phyloP scores from a whole-genome alignment of 2,888 invertebrate genomes.

The Agonopterix arenella region DNA sequence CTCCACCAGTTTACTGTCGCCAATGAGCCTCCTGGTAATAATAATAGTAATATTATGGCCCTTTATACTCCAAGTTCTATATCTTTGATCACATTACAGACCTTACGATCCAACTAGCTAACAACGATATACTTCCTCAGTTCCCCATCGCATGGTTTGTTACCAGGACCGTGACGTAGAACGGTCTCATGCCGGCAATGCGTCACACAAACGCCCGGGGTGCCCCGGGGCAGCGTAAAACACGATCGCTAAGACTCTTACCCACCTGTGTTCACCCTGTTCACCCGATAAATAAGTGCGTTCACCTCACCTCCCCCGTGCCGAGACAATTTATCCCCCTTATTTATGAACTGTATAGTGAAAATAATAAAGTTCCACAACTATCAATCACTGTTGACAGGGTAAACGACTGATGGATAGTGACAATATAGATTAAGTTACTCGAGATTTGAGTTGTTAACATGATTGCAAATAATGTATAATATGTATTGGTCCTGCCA shows the following conservation, averaged over 20 bases:
- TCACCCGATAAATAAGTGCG: slow-evolving; percentile 47
- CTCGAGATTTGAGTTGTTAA: no score
- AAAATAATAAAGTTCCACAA: slow-evolving; percentile 5
- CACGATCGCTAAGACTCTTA: slow-evolving; percentile 41
- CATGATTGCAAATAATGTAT: no score
- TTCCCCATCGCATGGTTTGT: no score
- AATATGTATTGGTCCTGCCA: no score
- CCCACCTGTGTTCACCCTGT: slow-evolving; percentile 43
- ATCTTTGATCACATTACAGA: no score
- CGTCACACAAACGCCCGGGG: slow-evolving; percentile 30
- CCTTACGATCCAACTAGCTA: no score
- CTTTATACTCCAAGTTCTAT: no score
- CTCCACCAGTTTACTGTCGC: no score
- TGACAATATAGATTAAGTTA: neutral
- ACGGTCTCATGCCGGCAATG: slow-evolving; percentile 39
- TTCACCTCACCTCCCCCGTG: slow-evolving; percentile 28
- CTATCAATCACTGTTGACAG: slow-evolving; percentile 2
- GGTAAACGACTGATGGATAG: neutral
- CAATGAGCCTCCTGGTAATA: no score
- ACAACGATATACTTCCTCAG: no score
- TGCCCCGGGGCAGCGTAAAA: slow-evolving; percentile 53
- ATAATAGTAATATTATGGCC: no score
- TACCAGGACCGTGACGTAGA: neutral
- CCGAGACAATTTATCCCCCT: slow-evolving; percentile 43
- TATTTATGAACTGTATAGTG: slow-evolving; percentile 38